Percentiles rank a stretch among this genome's conserved stretches.
These are phyloP conservation scores for Coecobrya sp. DNA, from an alignment of 2,888 invertebrate genomes.

Conservation along the genomic window DNA sequence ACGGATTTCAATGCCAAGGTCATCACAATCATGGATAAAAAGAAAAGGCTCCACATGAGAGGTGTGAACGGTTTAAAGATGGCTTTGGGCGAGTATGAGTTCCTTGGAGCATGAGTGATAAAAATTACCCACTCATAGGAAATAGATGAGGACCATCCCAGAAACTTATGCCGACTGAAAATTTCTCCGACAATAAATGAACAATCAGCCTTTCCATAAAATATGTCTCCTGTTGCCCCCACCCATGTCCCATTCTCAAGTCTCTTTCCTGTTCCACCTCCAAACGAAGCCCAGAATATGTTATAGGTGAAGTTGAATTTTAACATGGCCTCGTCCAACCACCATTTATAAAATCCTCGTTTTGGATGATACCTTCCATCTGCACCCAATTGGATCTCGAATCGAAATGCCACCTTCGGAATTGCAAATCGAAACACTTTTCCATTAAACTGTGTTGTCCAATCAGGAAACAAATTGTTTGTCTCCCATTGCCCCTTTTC, in stretches of 20 bases:
- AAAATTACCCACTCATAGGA: slow-evolving; percentile 75
- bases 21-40: slow-evolving; percentile 52
- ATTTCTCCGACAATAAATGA: slow-evolving; percentile 63
- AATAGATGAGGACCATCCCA: slow-evolving; percentile 65
- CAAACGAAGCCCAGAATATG: slow-evolving; percentile 54
- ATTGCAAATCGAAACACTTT: slow-evolving; percentile 57
- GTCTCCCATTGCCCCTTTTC: not conserved
- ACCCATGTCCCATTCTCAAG: slow-evolving; percentile 72
- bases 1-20: slow-evolving; percentile 31
- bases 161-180: slow-evolving; percentile 48
- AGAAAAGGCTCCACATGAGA: slow-evolving; percentile 57
- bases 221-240: slow-evolving; percentile 62
- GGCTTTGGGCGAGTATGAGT: slow-evolving; percentile 55
- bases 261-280: slow-evolving; percentile 64
- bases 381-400: slow-evolving; percentile 46
- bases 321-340: slow-evolving; percentile 69
- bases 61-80: slow-evolving; percentile 68
- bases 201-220: slow-evolving; percentile 63
- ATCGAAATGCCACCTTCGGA: slow-evolving; percentile 65
- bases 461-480: slow-evolving; percentile 69
- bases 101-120: slow-evolving; percentile 62
- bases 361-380: slow-evolving; percentile 36
- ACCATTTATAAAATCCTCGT: slow-evolving; percentile 72
- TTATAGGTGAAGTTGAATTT: slow-evolving; percentile 73
- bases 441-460: slow-evolving; percentile 61